Base-by-base conservation (phyloP, 2,797 vertebrate species). In the Helarctos malayanus region DNA sequence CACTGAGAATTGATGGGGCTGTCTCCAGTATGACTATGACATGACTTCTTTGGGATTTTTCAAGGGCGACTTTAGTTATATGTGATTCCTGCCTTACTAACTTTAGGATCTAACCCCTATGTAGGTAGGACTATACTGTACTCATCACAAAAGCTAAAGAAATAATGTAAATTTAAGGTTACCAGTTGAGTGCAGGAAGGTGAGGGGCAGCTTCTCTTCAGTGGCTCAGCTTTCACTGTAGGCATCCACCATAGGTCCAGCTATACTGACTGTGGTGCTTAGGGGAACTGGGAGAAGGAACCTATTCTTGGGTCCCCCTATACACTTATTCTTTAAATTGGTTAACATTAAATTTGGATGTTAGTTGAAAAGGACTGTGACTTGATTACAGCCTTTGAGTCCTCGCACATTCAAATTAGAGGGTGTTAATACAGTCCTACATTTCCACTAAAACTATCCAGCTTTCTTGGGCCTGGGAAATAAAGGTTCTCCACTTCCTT, bases 321-420 rank as follows among this genome's bases (percentile, higher is more conserved):
- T 52, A 78, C 1, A 59, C n/a, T 10, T 79, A 29, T n/a, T 93
- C 94, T 94, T 78, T 71, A 91, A 47, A 82, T 41, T 11, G 18
- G 7, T 2, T 87, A 75, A 80, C 16, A 12, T n/a, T 92, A 71
- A 56, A 87, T 87, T 32, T 73, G 14, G 32, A 91, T 3, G 35
- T 35, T 35, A 65, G 75, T 0, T 92, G 32, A 96, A 94, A 96
- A 95, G 25, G 54, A 88, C 13, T 63, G 32, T 47, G 71, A 76
- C n/a, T 16, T 87, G n/a, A 85, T 45, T 69, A 87, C 5, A 90
- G 47, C 21, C 32, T 78, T 78, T 96, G 49, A 82, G 18, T 25
- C n/a, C 11, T 1, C 83, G 19, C 13, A 92, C 52, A 65, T 95
- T 90, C 78, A 88, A 95, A 86, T 92, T 81, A 80, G 80, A 86